These are phyloP conservation scores for Scylla paramamosain DNA, from an alignment of 1,140 invertebrate species.

Conservation along the genomic window DNA sequence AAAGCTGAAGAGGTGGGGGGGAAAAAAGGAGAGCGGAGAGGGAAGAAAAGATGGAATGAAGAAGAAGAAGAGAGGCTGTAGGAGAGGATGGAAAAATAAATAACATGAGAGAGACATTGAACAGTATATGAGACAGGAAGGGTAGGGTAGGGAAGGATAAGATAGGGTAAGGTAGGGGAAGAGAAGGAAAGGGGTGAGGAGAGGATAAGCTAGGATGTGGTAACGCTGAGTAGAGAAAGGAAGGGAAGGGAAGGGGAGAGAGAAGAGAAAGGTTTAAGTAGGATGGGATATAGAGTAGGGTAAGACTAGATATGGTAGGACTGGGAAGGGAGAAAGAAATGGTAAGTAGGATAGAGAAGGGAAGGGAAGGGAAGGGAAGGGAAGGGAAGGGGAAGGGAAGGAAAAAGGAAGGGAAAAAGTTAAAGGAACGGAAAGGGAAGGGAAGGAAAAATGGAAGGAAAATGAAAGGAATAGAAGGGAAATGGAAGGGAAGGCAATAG, in stretches of 20 bases:
- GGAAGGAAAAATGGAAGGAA: background rate
- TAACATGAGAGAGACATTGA: background rate
- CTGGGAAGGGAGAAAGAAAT: too few relatives aligned
- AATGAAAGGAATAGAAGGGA: background rate
- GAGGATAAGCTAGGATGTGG: too few relatives aligned
- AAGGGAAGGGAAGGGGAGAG: background rate
- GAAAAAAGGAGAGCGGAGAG: background rate
- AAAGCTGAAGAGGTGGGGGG: background rate
- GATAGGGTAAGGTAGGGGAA: background rate
- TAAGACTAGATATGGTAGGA: too few relatives aligned
- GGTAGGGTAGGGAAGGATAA: background rate
- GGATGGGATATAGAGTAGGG: too few relatives aligned
- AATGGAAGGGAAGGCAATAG: background rate
- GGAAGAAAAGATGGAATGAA: background rate
- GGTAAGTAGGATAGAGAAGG: too few relatives aligned
- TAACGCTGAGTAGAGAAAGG: background rate
- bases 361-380: too few relatives aligned
- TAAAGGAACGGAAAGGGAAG: background rate
- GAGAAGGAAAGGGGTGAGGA: background rate
- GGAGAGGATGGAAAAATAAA: background rate
- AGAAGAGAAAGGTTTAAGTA: background rate
- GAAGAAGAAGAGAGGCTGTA: background rate
- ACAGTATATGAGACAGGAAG: background rate
- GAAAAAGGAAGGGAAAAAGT: background rate
- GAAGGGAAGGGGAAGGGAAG: too few relatives aligned